Evolutionary conservation across 2,797 vertebrate species (phyloP).

Genomic region (Betta splendens): DNA sequence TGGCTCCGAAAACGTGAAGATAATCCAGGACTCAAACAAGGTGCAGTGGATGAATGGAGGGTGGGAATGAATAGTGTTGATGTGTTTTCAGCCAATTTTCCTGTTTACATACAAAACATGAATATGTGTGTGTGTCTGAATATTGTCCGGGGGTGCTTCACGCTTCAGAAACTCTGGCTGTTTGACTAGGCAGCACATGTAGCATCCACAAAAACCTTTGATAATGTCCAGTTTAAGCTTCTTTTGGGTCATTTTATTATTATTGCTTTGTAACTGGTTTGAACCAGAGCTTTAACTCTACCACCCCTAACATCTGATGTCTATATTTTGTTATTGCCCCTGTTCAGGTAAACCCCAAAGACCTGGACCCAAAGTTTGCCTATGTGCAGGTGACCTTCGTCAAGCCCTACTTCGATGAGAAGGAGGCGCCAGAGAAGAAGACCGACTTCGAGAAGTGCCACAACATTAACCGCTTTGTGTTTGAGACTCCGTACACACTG

Average conservation of each 20-base stretch:
- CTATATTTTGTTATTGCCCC: neutral
- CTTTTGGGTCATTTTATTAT: conserved; percentile 4
- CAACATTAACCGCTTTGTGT: conserved; percentile 94
- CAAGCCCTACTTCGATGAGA: conserved; percentile 94
- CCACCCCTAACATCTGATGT: neutral
- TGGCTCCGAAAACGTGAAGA: conserved; percentile 91
- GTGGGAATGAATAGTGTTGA: neutral
- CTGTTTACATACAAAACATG: conserved; percentile 26
- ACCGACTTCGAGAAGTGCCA: conserved; percentile 95
- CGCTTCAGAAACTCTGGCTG: neutral
- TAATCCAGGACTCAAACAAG: conserved; percentile 98
- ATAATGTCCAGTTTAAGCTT: neutral
- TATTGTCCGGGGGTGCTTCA: no score
- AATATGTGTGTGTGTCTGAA: neutral
- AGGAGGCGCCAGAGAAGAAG: conserved; percentile 90
- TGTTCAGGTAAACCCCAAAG: conserved; percentile 88
- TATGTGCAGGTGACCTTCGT: conserved; percentile 96
- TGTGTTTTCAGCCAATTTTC: neutral
- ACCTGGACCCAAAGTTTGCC: conserved; percentile 92
- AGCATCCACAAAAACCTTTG: neutral
- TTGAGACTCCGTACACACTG: conserved; percentile 96
- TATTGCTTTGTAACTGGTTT: neutral
- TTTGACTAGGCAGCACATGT: neutral
- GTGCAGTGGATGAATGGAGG: conserved; percentile 64
- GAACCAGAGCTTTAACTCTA: no score